Base-by-base conservation (phyloP, 1,140 invertebrate genomes). In the Drosophila elegans region DNA sequence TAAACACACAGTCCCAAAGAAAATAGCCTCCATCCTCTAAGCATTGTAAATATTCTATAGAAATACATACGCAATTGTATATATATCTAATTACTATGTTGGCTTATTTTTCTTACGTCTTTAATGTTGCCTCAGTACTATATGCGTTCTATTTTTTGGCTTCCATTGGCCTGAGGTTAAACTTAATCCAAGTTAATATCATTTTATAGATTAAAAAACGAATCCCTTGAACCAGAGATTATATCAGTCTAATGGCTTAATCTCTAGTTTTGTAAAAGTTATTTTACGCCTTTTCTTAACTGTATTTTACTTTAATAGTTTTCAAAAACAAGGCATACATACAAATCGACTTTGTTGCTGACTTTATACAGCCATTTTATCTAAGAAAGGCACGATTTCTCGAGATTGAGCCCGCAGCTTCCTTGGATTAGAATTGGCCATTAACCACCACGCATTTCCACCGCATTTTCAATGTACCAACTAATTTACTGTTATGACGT, bases 401-500 rank as follows among this genome's bases (percentile, higher is more conserved):
- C 5, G 16, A 21, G 16, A 21, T 21, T 21, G 16, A 21, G 16
- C 16, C 16, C 16, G 16, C 4, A 16, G n/a, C 11, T 42, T n/a
- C 13, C 3, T 44, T 4, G 21, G 10, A 46, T 12, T 5, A 4
- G 2, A 16, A 34, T 46, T 44, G 16, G 0, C 32, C 16, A 32
- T 5, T 29, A 9, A 5, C 21, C 38, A 25, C 25, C 39, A 41
- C 27, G 16, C 9, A 16, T 32, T 34, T 25, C 2, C 13, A 5
- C 3, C 13, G 6, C 27, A 49, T 13, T 10, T 32, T 10, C 3
- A 9, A 12, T 16, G 12, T 51, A 3, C 13, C 29, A 21, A 51
- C 61, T 89, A 78, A 88, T 88, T 88, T 89, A 88, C 62, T 80
- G 80, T 88, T 88, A 88, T 88, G 76, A 89, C 68, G 68, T 88